These are phyloP conservation scores for Doryteuthis pealeii DNA, from an alignment of 1,140 invertebrate species.

Conservation along the genomic window DNA sequence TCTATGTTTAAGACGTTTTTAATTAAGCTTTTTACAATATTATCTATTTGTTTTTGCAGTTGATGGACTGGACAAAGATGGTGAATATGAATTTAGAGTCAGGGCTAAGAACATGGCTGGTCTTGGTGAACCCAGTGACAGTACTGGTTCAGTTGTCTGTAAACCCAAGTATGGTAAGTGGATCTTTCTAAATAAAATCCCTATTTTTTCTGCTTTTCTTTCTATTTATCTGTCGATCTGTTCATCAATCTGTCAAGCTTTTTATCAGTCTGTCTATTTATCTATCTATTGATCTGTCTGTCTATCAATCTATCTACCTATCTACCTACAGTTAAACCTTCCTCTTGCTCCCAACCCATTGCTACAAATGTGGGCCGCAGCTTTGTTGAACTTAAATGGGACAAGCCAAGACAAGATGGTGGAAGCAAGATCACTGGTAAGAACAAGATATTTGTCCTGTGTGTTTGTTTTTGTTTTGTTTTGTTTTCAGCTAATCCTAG, in stretches of 20 bases:
- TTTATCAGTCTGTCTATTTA: too few species aligned
- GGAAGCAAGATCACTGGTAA: conserved; percentile 82
- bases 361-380: conserved; percentile 78
- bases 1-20: too few species aligned
- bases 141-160: conserved; percentile 81
- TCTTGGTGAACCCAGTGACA: conserved; percentile 88
- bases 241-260: too few species aligned
- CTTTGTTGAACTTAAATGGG: conserved; percentile 83
- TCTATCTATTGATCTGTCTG: too few species aligned
- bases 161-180: conserved; percentile 84
- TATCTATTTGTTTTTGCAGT: conserved; percentile 69
- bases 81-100: conserved; percentile 96
- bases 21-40: too few species aligned
- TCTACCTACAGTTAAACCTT: conserved; percentile 42
- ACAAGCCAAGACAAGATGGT: conserved; percentile 86
- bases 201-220: neutral
- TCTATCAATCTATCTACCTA: too few species aligned
- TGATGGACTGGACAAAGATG: conserved; percentile 85
- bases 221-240: neutral
- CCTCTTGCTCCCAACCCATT: conserved; percentile 74
- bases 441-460: neutral
- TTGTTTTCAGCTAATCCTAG: too few species aligned
- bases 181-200: neutral
- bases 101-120: conserved; percentile 95
- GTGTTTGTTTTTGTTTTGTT: neutral